A percentile compares a stretch with the other conserved stretches of the same genome.
phyloP scores from a whole-genome alignment of 1,140 invertebrate species.

The Bombus haemorrhoidalis region DNA sequence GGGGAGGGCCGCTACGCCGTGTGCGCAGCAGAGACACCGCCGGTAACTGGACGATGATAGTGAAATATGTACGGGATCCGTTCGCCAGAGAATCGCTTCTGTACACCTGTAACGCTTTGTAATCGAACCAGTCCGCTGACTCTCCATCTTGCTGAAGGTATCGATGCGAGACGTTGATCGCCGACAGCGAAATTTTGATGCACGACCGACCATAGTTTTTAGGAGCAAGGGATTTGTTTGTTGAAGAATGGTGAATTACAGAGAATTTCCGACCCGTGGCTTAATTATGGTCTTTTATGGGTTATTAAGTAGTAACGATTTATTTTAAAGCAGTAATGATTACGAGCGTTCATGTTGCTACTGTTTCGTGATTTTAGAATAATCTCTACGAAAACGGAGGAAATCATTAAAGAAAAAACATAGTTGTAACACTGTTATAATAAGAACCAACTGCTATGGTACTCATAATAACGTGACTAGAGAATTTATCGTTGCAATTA shows the following conservation, averaged over 20 bases:
- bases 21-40: slow-evolving; percentile 48
- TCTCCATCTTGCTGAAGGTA: neutral
- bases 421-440: neutral
- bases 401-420: neutral
- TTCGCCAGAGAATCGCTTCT: slow-evolving; percentile 32
- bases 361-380: too few relatives aligned
- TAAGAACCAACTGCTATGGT: neutral
- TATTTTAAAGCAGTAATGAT: too few relatives aligned
- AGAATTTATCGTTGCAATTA: neutral
- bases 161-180: slow-evolving; percentile 40
- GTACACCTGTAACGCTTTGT: slow-evolving; percentile 57
- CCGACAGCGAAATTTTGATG: slow-evolving; percentile 31
- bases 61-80: slow-evolving; percentile 58
- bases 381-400: neutral
- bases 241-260: neutral
- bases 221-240: neutral
- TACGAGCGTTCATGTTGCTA: too few relatives aligned
- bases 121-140: slow-evolving; percentile 39
- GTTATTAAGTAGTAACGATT: too few relatives aligned
- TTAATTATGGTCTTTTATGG: neutral
- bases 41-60: slow-evolving; percentile 59
- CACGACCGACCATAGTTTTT: neutral
- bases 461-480: neutral
- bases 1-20: slow-evolving; percentile 55
- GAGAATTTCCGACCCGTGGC: neutral